Conservation (phyloP, 1,140 invertebrate species). For the Episyrphus balteatus region DNA sequence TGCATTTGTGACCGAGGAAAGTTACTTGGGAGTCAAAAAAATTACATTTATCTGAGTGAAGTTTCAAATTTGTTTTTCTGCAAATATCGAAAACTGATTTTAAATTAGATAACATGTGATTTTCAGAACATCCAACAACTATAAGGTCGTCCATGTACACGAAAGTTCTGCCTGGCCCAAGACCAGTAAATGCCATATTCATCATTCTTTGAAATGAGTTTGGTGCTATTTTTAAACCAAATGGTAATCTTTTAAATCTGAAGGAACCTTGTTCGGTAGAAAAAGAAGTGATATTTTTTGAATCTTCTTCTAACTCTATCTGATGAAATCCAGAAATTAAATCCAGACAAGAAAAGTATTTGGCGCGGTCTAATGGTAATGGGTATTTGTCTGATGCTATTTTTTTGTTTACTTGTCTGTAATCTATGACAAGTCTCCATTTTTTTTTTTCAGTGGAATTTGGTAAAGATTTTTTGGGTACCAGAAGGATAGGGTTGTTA, state of each 20-base stretch:
- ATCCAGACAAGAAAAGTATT: constrained; percentile 35
- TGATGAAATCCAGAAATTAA: constrained; percentile 38
- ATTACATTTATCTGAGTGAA: constrained; percentile 17
- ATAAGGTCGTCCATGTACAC: no score
- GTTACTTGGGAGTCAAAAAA: constrained; percentile 10
- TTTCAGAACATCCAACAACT: no score
- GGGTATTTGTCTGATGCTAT: constrained; percentile 18
- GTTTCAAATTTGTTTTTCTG: constrained; percentile 9
- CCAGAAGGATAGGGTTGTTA: no score
- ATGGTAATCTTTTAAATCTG: neutral
- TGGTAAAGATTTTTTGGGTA: neutral
- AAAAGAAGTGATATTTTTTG: neutral
- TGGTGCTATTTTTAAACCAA: constrained; percentile 1
- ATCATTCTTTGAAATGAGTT: neutral
- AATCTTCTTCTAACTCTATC: constrained; percentile 20
- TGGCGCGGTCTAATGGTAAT: constrained; percentile 21
- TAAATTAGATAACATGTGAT: no score
- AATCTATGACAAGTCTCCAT: constrained; percentile 11
- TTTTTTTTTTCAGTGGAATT: constrained; percentile 2
- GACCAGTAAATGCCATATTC: neutral
- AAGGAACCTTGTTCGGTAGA: neutral
- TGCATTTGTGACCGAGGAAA: constrained; percentile 14
- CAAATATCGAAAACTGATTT: neutral
- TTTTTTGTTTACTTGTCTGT: constrained; percentile 5
- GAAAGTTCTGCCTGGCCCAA: neutral